Base-by-base conservation (phyloP, 2,113 vertebrate species). In the Cyprinus carpio region DNA sequence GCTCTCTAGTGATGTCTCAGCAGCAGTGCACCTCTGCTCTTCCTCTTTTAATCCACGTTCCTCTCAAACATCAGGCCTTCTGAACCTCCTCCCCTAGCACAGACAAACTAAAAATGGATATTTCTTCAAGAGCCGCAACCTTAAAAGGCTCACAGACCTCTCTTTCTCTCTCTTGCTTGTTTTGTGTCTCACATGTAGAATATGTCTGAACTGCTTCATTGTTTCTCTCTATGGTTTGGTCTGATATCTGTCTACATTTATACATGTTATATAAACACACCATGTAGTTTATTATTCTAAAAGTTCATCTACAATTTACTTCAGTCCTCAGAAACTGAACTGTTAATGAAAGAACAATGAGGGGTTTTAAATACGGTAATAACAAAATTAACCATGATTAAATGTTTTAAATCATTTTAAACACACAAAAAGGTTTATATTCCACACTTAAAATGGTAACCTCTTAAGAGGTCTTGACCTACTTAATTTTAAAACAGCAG, bases 61-160 rank as follows among this genome's bases (percentile, higher is more conserved):
- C 81, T 86, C 62, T 85, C 84, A 60, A 51, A 87, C 79, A 46
- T 80, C 58, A 84, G 43, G 23, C 54, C 51, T 40, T 40, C 40
- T 65, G 40, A 46, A 58, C 81, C 84, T 40, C 20, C 75, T 86
- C 69, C 46, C 54, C 51, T 37, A 51, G 8, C 20, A 51, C 81
- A 87, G 71, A 80, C 78, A 67, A 88, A 85, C 90, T 92, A 92
- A 93, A 93, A 92, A 92, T 88, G 88, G 90, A 85, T 74, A 75
- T 86, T 88, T 89, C 84, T 85, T 67, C 51, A 6, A 6, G 40
- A 81, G 89, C 87, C 83, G 74, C 87, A 86, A 84, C 92, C 92
- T 89, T 94, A 91, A 92, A 93, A 91, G 93, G 93, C 85, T 81
- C 75, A 83, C 29, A 86, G 81, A n/a, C 69, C 15, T 69, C 34